Conservation (phyloP, 1,140 invertebrate species). For the Brachionus koreanus region DNA sequence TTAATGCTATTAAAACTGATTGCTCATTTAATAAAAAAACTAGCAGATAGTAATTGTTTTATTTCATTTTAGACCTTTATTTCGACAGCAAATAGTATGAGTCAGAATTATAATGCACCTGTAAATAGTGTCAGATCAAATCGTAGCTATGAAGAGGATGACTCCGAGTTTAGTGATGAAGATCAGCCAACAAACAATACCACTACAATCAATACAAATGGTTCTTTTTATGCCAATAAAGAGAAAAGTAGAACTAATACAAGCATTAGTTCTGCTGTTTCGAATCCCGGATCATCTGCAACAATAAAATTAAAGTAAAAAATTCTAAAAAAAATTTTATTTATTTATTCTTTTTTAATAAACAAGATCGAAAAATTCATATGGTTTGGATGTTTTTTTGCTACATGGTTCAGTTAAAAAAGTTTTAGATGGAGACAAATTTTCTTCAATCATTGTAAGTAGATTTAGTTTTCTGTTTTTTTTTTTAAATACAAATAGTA, state of each 20-base stretch:
- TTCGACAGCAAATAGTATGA: background rate
- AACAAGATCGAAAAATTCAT: conserved; percentile 12
- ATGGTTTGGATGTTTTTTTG: conserved; percentile 41
- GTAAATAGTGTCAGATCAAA: background rate
- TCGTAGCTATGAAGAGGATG: conserved; percentile 24
- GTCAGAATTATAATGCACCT: background rate
- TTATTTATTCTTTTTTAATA: background rate
- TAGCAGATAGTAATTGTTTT: background rate
- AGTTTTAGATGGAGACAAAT: conserved; percentile 23
- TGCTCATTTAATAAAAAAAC: background rate
- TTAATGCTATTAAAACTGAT: background rate
- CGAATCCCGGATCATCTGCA: background rate
- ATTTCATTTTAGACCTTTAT: background rate
- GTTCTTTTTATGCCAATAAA: background rate
- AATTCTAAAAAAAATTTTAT: background rate
- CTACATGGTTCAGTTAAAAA: conserved; percentile 21
- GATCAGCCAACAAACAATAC: background rate
- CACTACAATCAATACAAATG: background rate
- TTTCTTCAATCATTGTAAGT: conserved; percentile 37
- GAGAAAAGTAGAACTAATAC: background rate
- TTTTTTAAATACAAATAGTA: too few species aligned
- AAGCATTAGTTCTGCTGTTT: background rate
- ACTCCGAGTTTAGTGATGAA: conserved; percentile 8
- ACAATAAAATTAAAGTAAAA: conserved; percentile 16
- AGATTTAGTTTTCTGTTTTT: too few species aligned